A percentile compares a stretch with the other conserved stretches of the same genome.
Conservation (phyloP, 2,797 vertebrate species). For the Yasuhikotakia modesta region DNA sequence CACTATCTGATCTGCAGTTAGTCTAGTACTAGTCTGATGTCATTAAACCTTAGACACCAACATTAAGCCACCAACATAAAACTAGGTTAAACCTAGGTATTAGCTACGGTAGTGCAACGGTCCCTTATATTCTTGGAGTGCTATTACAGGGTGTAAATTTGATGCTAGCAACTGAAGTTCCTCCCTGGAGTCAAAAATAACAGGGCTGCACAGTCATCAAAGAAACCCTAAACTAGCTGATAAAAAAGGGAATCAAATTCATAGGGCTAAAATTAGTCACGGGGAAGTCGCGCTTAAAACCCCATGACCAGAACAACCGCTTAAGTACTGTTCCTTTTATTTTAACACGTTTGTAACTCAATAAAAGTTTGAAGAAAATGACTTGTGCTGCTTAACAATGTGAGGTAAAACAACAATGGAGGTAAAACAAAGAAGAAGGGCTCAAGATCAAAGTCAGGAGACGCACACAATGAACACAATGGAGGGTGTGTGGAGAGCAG, state of each 20-base stretch:
- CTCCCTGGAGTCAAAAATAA: conserved; percentile 45
- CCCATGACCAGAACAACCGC: conserved; percentile 1
- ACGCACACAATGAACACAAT: conserved; percentile 19
- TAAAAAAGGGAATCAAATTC: conserved; percentile 28
- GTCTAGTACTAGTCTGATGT: too few relatives aligned
- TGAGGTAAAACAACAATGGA: neutral
- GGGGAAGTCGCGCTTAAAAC: conserved; percentile 16
- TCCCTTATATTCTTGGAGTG: too few relatives aligned
- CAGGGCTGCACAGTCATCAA: conserved; percentile 24
- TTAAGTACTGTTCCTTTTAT: neutral
- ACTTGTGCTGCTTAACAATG: neutral
- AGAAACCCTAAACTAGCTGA: conserved; percentile 40
- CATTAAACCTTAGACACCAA: too few relatives aligned
- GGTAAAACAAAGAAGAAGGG: neutral
- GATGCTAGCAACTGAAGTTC: conserved; percentile 11
- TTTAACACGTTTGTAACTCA: neutral
- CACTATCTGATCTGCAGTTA: too few relatives aligned
- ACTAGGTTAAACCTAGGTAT: too few relatives aligned
- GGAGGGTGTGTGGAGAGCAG: conserved; percentile 1
- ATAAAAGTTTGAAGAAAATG: neutral
- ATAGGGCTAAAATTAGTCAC: conserved; percentile 36
- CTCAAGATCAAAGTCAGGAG: conserved; percentile 16
- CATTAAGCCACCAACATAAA: too few relatives aligned
- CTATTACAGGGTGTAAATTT: neutral
- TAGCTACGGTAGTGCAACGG: too few relatives aligned